Percentiles rank a stretch among this genome's conserved stretches.
Conservation (phyloP, 2,797 vertebrate species). For the Pangasius djambal region DNA sequence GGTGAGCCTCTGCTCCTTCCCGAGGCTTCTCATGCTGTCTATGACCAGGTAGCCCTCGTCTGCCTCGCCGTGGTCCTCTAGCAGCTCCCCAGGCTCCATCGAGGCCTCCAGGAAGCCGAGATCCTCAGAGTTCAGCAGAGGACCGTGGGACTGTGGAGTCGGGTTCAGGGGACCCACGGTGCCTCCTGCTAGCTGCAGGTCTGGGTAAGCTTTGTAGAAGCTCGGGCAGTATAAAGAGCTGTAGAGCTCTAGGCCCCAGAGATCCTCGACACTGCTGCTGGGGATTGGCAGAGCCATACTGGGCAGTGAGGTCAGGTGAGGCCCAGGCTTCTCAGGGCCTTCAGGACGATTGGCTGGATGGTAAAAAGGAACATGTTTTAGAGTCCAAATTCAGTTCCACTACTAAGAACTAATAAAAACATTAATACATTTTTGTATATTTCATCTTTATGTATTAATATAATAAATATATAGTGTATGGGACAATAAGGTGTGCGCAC, state of each 20-base stretch:
- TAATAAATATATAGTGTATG: not conserved
- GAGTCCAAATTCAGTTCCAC: not conserved
- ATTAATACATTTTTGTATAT: not conserved
- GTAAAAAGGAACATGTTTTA: not conserved
- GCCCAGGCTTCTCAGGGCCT: conserved; percentile 32
- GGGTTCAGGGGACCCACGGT: conserved; percentile 58
- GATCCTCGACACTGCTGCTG: conserved; percentile 16
- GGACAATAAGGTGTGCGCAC: not conserved
- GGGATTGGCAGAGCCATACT: conserved; percentile 67
- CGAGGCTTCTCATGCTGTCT: conserved; percentile 63
- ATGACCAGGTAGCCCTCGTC: conserved; percentile 57
- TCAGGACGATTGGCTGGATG: conserved; percentile 23
- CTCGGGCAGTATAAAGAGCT: conserved; percentile 72
- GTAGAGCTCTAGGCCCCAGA: conserved; percentile 67
- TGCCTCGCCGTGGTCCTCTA: conserved; percentile 48
- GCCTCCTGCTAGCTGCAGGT: conserved; percentile 76
- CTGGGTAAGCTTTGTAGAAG: conserved; percentile 78
- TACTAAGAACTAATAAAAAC: not conserved
- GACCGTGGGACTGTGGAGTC: conserved; percentile 49
- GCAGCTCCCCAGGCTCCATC: conserved; percentile 24
- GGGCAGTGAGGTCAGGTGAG: conserved; percentile 34
- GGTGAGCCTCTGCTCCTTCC: conserved; percentile 69
- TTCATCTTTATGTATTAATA: not conserved
- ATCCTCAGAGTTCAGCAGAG: conserved; percentile 70
- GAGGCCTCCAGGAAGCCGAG: conserved; percentile 45